These are phyloP conservation scores for Merluccius polli DNA, from an alignment of 2,797 vertebrate genomes.

Conservation along the genomic window DNA sequence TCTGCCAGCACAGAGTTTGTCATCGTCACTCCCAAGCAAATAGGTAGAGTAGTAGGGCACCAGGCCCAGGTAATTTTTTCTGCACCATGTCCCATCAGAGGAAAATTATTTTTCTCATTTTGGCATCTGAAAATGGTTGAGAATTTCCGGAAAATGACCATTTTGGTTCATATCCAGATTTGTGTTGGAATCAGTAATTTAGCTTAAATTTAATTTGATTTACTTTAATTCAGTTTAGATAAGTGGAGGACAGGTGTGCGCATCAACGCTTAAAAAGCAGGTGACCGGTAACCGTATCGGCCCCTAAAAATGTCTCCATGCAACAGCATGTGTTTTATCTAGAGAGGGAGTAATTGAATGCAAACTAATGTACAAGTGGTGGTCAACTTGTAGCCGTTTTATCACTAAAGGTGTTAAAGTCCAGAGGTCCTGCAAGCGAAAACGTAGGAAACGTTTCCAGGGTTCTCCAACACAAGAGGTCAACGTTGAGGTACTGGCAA, in stretches of 20 bases:
- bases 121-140: not conserved
- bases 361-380: too few species aligned
- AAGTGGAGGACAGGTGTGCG: too few species aligned
- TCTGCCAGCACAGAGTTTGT: not conserved
- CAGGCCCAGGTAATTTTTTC: not conserved
- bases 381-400: not conserved
- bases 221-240: too few species aligned
- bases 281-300: too few species aligned
- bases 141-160: too few species aligned
- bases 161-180: not conserved
- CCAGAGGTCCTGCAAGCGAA: constrained; percentile 54
- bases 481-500: constrained; percentile 18
- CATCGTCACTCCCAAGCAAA: not conserved
- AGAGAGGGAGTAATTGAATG: too few species aligned
- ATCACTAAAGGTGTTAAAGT: constrained; percentile 64
- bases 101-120: not conserved
- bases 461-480: constrained; percentile 58
- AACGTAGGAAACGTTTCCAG: constrained; percentile 22
- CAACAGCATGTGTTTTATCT: too few species aligned
- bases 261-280: too few species aligned
- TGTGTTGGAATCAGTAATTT: not conserved
- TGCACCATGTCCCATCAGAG: not conserved
- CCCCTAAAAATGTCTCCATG: too few species aligned
- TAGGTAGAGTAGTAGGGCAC: not conserved
- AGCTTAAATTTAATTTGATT: too few species aligned